A percentile compares a stretch with the other conserved stretches of the same genome.
phyloP scores from a whole-genome alignment of 2,888 invertebrate species.

The Pachliopta kotzebuea region DNA sequence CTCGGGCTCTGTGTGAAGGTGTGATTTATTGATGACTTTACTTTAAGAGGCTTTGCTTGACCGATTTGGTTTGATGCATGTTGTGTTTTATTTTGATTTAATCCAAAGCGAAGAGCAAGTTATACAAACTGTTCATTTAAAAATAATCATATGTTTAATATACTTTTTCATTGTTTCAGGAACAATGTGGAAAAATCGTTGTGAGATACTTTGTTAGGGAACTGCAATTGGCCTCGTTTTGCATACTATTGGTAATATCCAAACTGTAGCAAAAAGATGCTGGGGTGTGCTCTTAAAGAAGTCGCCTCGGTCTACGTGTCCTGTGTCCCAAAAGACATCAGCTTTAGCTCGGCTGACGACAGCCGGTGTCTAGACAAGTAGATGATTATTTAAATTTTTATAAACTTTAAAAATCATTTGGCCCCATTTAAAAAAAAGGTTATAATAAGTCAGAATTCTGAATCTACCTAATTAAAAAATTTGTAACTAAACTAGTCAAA shows the following conservation, averaged over 20 bases:
- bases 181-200: constrained; percentile 64
- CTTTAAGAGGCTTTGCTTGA: constrained; percentile 65
- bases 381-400: constrained; percentile 43
- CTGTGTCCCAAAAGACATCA: constrained; percentile 52
- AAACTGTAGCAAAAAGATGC: constrained; percentile 70
- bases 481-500: constrained; percentile 64
- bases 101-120: constrained; percentile 32
- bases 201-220: constrained; percentile 44
- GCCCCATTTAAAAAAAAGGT: constrained; percentile 39
- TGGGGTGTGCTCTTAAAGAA: constrained; percentile 73
- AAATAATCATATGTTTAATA: constrained; percentile 37
- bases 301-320: constrained; percentile 61
- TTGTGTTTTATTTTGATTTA: constrained; percentile 46
- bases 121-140: constrained; percentile 7
- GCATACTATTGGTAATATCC: constrained; percentile 48
- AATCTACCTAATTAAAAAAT: constrained; percentile 36
- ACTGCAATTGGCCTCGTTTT: constrained; percentile 44
- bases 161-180: constrained; percentile 67
- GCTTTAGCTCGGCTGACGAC: constrained; percentile 72
- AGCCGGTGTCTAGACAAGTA: constrained; percentile 79
- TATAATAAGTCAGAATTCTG: constrained; percentile 7
- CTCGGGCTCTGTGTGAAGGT: constrained; percentile 69
- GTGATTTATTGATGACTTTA: constrained; percentile 78
- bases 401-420: constrained; percentile 46
- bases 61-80: constrained; percentile 63